Evolutionary conservation across 2,888 invertebrate genomes (phyloP).

Genomic region (Brenthis hecate): DNA sequence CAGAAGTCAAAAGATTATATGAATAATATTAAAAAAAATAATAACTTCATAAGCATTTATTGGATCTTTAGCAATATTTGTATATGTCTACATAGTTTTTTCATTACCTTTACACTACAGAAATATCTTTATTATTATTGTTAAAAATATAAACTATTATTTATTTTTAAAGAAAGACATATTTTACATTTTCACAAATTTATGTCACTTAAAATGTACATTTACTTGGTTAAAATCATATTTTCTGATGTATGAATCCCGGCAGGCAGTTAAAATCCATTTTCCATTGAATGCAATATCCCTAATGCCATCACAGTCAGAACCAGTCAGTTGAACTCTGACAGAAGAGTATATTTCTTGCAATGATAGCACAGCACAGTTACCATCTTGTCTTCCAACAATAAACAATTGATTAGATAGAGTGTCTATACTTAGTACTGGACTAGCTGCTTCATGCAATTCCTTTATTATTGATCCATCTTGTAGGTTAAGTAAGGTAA

Average conservation of each 20-base stretch:
- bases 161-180: too few species aligned
- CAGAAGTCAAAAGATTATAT: background rate
- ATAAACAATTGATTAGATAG: conserved; percentile 77
- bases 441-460: conserved; percentile 82
- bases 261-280: conserved; percentile 84
- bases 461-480: conserved; percentile 58
- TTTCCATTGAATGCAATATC: conserved; percentile 82
- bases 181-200: background rate
- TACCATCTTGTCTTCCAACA: conserved; percentile 84
- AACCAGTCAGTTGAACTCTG: conserved; percentile 84
- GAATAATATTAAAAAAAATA: background rate
- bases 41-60: conserved; percentile 10
- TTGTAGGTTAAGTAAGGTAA: conserved; percentile 58
- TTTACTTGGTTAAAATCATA: conserved; percentile 81
- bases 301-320: conserved; percentile 87
- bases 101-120: too few species aligned
- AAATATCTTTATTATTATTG: too few species aligned
- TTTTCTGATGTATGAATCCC: conserved; percentile 84
- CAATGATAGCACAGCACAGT: conserved; percentile 79
- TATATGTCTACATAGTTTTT: background rate
- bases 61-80: background rate
- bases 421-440: conserved; percentile 78
- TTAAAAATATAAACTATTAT: background rate
- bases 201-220: conserved; percentile 71
- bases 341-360: conserved; percentile 56